phyloP scores from a whole-genome alignment of 2,888 invertebrate genomes.

The Gastracanthus pulcherrimus region DNA sequence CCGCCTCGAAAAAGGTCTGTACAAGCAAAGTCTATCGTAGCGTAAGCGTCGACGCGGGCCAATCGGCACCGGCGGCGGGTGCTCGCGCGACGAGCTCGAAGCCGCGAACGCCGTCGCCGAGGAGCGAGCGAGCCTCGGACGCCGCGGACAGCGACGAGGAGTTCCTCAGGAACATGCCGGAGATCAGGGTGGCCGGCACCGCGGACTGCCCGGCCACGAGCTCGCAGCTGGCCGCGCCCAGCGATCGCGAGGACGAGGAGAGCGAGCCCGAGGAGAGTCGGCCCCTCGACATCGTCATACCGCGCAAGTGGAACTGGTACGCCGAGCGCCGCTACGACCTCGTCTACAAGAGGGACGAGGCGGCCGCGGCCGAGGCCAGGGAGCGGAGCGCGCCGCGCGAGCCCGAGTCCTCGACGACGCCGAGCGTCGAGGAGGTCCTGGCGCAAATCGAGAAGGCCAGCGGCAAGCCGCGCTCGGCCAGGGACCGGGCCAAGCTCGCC shows the following conservation, averaged over 20 bases:
- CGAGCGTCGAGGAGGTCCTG: constrained; percentile 29
- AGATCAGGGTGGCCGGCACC: constrained; percentile 67
- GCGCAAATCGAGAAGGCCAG: constrained; percentile 7
- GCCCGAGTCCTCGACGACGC: not conserved
- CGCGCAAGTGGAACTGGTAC: constrained; percentile 25
- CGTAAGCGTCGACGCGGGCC: not conserved
- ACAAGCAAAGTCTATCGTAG: constrained; percentile 11
- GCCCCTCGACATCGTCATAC: not conserved
- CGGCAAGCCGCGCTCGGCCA: not conserved
- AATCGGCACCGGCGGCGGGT: too few species aligned
- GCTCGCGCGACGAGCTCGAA: too few species aligned
- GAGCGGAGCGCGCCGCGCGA: not conserved
- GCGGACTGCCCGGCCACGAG: constrained; percentile 48
- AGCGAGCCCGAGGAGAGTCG: not conserved
- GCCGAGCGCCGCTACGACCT: constrained; percentile 40
- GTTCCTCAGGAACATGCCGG: constrained; percentile 66
- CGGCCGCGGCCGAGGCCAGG: not conserved
- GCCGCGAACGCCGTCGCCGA: not conserved
- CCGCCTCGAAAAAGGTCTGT: constrained; percentile 33
- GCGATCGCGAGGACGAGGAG: constrained; percentile 37
- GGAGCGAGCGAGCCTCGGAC: not conserved
- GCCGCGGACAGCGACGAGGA: constrained; percentile 62
- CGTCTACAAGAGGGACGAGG: not conserved
- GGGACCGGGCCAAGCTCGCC: not conserved
- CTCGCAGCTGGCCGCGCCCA: constrained; percentile 50